Evolutionary conservation across 2,797 vertebrate genomes (phyloP).

Genomic region (Helostoma temminkii): DNA sequence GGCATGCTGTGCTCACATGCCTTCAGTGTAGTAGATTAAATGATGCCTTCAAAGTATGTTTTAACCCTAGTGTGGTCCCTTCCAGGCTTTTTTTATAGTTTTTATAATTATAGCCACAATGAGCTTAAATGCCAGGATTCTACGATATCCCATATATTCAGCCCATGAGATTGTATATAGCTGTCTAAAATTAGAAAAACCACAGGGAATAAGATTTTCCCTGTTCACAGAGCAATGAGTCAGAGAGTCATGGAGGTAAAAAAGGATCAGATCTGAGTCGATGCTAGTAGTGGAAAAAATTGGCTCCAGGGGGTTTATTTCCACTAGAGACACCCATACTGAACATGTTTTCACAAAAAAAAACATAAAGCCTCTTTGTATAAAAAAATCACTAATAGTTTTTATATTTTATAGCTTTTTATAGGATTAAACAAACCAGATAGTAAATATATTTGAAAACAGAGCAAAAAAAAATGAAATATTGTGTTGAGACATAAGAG

Average conservation of each 20-base stretch:
- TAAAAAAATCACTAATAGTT: constrained; percentile 47
- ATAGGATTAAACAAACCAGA: constrained; percentile 64
- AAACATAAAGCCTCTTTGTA: constrained; percentile 32
- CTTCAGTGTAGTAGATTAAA: constrained; percentile 18
- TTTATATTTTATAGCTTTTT: constrained; percentile 51
- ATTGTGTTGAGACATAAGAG: constrained; percentile 13
- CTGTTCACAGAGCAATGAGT: constrained; percentile 66
- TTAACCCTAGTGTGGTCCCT: constrained; percentile 21
- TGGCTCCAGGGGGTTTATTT: constrained; percentile 56
- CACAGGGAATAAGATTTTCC: constrained; percentile 64
- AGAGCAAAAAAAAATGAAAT: constrained; percentile 15
- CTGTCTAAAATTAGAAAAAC: constrained; percentile 67
- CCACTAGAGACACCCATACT: constrained; percentile 58
- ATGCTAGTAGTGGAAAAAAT: constrained; percentile 51
- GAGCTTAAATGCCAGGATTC: constrained; percentile 38
- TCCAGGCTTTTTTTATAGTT: constrained; percentile 26
- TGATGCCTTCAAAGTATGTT: constrained; percentile 15
- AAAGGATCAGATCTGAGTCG: constrained; percentile 66
- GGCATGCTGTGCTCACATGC: constrained; percentile 13
- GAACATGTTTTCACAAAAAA: constrained; percentile 55
- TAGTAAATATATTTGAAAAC: constrained; percentile 33
- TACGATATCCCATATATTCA: constrained; percentile 53
- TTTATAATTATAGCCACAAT: constrained; percentile 36
- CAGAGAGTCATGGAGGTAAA: constrained; percentile 63
- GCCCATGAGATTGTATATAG: constrained; percentile 40